A percentile compares a stretch with the other conserved stretches of the same genome.
Evolutionary conservation across 2,113 vertebrate genomes (phyloP).

Genomic region (Lipophrys pholis): DNA sequence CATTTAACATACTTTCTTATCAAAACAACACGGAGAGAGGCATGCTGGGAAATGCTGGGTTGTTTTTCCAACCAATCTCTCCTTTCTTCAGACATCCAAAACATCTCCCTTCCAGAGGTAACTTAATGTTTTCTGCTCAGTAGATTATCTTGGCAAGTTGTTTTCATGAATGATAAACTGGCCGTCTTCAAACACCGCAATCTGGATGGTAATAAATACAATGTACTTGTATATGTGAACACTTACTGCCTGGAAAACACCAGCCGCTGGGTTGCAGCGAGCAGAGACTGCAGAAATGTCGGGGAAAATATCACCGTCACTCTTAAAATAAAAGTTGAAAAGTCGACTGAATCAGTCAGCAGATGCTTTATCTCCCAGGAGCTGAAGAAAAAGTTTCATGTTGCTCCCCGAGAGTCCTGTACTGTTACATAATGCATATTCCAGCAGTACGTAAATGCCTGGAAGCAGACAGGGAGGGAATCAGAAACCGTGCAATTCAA

Average conservation of each 20-base stretch:
- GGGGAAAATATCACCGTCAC: conserved; percentile 50
- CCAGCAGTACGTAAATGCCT: conserved; percentile 2
- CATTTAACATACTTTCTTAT: too few species aligned
- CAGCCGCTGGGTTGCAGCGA: conserved; percentile 6
- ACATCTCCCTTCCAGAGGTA: too few species aligned
- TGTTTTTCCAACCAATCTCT: too few species aligned
- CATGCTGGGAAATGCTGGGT: too few species aligned
- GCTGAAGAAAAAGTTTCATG: conserved; percentile 36
- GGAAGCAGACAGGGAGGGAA: not conserved
- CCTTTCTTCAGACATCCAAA: too few species aligned
- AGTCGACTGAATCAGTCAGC: conserved; percentile 21
- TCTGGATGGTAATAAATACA: too few species aligned
- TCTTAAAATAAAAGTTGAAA: conserved; percentile 36
- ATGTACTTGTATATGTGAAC: too few species aligned
- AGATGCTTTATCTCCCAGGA: conserved; percentile 29
- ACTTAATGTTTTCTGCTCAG: too few species aligned
- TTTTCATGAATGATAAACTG: not conserved
- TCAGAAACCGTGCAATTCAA: conserved; percentile 1
- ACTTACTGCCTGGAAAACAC: conserved; percentile 16
- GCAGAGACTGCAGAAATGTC: conserved; percentile 50
- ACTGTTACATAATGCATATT: conserved; percentile 28
- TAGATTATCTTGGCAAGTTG: too few species aligned
- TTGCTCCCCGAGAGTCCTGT: conserved; percentile 1
- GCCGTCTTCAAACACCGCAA: conserved; percentile 18
- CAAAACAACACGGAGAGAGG: too few species aligned